Evolutionary conservation across 2,888 invertebrate species (phyloP).

Genomic region (Pollenia angustigena): DNA sequence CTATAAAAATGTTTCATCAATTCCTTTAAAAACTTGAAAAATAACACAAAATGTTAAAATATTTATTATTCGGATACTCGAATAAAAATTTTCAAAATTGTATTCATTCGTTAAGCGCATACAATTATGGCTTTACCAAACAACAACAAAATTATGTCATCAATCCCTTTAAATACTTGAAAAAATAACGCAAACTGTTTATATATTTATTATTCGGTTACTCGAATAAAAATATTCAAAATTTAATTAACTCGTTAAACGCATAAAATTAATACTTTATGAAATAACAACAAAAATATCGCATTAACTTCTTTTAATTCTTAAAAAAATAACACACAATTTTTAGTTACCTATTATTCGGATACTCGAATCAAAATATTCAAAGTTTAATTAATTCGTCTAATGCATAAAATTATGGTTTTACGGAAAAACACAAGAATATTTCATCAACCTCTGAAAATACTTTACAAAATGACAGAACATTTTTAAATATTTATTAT

Average conservation of each 20-base stretch:
- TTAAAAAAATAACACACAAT: too few relatives aligned
- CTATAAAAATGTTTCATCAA: neutral
- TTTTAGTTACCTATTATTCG: neutral
- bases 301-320: too few relatives aligned
- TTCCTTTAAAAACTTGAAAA: too few relatives aligned
- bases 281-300: neutral
- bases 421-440: too few relatives aligned
- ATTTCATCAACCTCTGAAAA: too few relatives aligned
- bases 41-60: too few relatives aligned
- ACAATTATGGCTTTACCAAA: neutral
- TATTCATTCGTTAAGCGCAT: neutral
- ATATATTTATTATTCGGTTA: neutral
- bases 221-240: neutral
- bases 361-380: neutral
- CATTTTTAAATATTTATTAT: too few relatives aligned
- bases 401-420: neutral
- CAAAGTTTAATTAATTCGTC: neutral
- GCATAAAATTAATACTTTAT: too few relatives aligned
- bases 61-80: neutral
- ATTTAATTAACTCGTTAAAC: neutral
- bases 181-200: too few relatives aligned
- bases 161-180: too few relatives aligned
- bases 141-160: too few relatives aligned
- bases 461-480: too few relatives aligned
- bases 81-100: neutral